These are phyloP conservation scores for Tillus elongatus DNA, from an alignment of 2,888 invertebrate species.

Conservation along the genomic window DNA sequence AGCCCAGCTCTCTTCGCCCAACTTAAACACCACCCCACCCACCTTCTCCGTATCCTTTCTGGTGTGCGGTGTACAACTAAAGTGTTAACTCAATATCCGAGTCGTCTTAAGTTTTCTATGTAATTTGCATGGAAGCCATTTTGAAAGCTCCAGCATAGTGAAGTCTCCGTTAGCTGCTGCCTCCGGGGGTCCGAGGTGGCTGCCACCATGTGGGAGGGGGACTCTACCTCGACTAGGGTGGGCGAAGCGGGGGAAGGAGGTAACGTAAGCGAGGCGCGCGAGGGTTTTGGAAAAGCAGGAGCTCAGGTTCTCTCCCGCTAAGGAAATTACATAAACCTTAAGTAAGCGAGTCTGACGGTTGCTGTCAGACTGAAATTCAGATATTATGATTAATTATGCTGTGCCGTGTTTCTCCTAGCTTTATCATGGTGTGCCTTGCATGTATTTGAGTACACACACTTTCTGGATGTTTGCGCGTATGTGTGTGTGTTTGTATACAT, in stretches of 20 bases:
- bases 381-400: slow-evolving; percentile 40
- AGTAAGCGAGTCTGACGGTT: slow-evolving; percentile 39
- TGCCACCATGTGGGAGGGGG: not conserved
- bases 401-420: slow-evolving; percentile 13
- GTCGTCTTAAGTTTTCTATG: slow-evolving; percentile 43
- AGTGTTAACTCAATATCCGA: slow-evolving; percentile 41
- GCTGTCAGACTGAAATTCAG: slow-evolving; percentile 34
- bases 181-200: not conserved
- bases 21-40: too few relatives aligned
- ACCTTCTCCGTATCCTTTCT: too few relatives aligned
- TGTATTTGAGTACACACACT: not conserved
- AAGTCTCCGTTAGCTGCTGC: not conserved
- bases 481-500: too few relatives aligned
- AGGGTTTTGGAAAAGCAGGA: slow-evolving; percentile 19
- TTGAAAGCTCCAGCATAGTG: slow-evolving; percentile 35
- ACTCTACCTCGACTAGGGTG: slow-evolving; percentile 3
- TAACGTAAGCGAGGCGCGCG: slow-evolving; percentile 13
- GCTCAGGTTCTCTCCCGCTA: slow-evolving; percentile 35
- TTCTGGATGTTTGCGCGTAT: too few relatives aligned
- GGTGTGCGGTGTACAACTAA: too few relatives aligned
- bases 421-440: not conserved
- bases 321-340: slow-evolving; percentile 42
- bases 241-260: slow-evolving; percentile 1
- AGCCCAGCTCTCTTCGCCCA: too few relatives aligned
- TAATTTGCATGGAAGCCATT: slow-evolving; percentile 44